Base-by-base conservation (phyloP, 2,797 vertebrate species). In the Ceryle rudis region DNA sequence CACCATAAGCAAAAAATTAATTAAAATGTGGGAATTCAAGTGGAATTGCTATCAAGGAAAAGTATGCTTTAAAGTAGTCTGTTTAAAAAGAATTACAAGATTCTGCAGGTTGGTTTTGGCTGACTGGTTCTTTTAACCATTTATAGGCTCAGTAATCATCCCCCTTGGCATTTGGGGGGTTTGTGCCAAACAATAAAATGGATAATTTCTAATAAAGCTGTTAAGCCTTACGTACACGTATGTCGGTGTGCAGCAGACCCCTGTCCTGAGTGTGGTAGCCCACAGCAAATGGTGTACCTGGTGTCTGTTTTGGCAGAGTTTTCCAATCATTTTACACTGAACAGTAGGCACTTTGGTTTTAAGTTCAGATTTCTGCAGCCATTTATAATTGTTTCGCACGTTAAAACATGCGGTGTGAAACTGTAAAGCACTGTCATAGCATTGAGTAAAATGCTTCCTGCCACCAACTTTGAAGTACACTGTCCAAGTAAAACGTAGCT, bases 391-490 rank as follows among this genome's bases (percentile, higher is more conserved):
- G 65, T 89, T 96, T 86, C 55, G 35, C n/a, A 21, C 47, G 12
- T 73, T 90, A 90, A 81, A 79, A 79, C 39, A 52, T 55, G 44
- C 70, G 44, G 11, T 75, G 31, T 81, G 69, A 79, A 92, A 6
- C 2, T 73, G 39, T 81, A 84, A 91, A 95, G 66, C 55, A 10
- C 52, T 86, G 41, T 79, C 89, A 77, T 46, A 82, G 66, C 47
- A 73, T 89, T 80, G 89, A 91, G 57, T 90, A 86, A 93, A 96
- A 86, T 85, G 62, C 51, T 93, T 95, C 82, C 82, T 91, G 49
- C 86, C 73, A 84, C 80, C 86, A 60, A 79, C 62, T 88, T 87
- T 89, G 64, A 89, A 94, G 81, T 77, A 35, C 5, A 17, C 31
- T 1, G 0, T 80, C 83, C 49, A 80, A 90, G 44, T 66, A 67